Conservation (phyloP, 30 jellyfish, hydroid and myxozoan genomes). For the Nemopilema nomurai region DNA sequence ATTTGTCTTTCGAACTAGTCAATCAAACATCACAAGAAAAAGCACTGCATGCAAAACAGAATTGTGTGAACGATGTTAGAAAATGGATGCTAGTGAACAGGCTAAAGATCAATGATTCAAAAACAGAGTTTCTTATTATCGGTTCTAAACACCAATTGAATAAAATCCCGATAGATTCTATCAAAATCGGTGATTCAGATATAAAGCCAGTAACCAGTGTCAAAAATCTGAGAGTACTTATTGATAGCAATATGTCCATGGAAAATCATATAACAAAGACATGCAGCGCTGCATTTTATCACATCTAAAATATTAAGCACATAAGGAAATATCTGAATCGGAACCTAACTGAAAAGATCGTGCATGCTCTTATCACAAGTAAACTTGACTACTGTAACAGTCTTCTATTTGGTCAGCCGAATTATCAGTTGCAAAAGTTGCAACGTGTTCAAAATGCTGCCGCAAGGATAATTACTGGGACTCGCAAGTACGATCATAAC, state of each 20-base stretch:
- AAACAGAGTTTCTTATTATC: conserved; percentile 44
- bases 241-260: conserved; percentile 36
- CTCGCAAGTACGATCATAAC: conserved; percentile 21
- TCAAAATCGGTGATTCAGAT: conserved; percentile 49
- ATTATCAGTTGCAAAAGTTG: conserved; percentile 28
- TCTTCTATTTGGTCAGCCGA: conserved; percentile 39
- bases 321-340: conserved; percentile 28
- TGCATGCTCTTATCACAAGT: conserved; percentile 51
- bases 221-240: conserved; percentile 40
- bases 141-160: conserved; percentile 37
- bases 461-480: conserved; percentile 25
- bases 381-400: conserved; percentile 53
- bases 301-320: conserved; percentile 53
- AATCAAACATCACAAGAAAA: conserved; percentile 45
- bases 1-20: conserved; percentile 43
- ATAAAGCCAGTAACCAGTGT: conserved; percentile 41
- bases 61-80: conserved; percentile 52
- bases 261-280: conserved; percentile 47
- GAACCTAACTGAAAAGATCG: conserved; percentile 36
- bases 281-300: conserved; percentile 54
- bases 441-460: conserved; percentile 63
- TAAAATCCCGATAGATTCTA: conserved; percentile 24
- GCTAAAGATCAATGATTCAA: conserved; percentile 51
- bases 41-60: conserved; percentile 33
- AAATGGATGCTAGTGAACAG: conserved; percentile 36